Evolutionary conservation across 2,113 vertebrate species (phyloP), one percentile per base, ranked within the genome.

Genomic region (Gallinago paraguaiae): DNA sequence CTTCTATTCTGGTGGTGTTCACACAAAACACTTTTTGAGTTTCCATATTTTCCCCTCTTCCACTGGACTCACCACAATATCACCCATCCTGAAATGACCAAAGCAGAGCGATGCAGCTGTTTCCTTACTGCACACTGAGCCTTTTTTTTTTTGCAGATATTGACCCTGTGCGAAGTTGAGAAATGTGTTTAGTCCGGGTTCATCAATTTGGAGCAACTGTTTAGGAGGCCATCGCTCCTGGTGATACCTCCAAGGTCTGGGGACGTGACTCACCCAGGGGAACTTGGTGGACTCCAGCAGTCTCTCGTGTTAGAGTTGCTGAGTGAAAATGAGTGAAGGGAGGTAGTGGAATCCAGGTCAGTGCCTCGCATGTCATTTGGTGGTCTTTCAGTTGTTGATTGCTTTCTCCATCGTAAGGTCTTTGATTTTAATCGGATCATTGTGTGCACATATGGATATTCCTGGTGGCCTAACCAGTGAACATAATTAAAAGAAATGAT

Each of bases 401-500:
- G 97, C 97, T 92, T 97, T 98, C 97, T 97, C 96, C 95, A 90
- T 97, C n/a, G 8, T 94, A 95, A 97, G 96, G 95, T 94, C 98
- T 98, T 98, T 98, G 98, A 98, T 98, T 98, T 98, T 97, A 97
- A 98, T 98, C 95, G 74, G 97, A 98, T 97, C 97, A 95, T 98
- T 95, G 96, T 98, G 98, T 97, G 97, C 97, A 97, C 98, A 98
- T 98, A 97, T 98, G 97, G 97, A 97, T 98, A 97, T 98, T 98
- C 98, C 97, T 98, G 98, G 98, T 98, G 98, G 98, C 98, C 98
- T 96, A 97, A 97, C 97, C 98, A 98, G 97, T 97, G 97, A 98
- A 97, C 97, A 96, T 97, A 98, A 98, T 98, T 98, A 98, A 98
- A 98, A 98, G 97, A 98, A 98, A 98, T 97, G 98, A 98, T 98